Percentiles rank a stretch among this genome's conserved stretches.
These are phyloP conservation scores for Phoenicopterus ruber DNA, from an alignment of 2,113 vertebrate genomes.

Conservation along the genomic window DNA sequence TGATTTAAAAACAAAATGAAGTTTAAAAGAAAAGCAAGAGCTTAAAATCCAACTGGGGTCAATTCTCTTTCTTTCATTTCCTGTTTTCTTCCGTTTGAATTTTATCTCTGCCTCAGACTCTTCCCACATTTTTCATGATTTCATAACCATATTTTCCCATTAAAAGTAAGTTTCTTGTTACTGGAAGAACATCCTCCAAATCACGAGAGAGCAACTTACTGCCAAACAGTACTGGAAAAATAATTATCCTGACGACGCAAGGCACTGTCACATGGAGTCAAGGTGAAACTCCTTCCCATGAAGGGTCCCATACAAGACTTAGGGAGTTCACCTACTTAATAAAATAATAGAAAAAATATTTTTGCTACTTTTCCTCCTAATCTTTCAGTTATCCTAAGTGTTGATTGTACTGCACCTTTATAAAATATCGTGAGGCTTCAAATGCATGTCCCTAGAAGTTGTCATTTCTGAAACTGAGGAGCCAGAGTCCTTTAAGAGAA, in stretches of 20 bases:
- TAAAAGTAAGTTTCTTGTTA: neutral
- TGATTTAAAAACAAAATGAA: neutral
- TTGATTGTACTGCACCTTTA: fast-evolving
- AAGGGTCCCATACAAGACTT: neutral
- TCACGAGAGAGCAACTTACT: neutral
- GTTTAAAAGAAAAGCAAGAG: neutral
- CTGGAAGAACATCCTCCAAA: conserved; percentile 30
- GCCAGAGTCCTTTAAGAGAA: neutral
- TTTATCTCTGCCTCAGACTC: conserved; percentile 30
- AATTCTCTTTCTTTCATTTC: conserved; percentile 16
- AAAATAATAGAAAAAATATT: neutral
- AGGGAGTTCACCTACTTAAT: neutral
- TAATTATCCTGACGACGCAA: neutral
- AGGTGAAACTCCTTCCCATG: neutral
- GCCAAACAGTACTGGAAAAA: conserved; percentile 8
- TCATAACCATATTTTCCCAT: conserved; percentile 24
- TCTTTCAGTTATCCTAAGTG: neutral
- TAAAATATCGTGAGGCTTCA: neutral
- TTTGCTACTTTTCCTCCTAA: neutral
- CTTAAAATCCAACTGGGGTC: neutral
- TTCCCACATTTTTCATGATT: conserved; percentile 20
- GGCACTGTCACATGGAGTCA: neutral
- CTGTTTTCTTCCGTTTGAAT: conserved; percentile 37
- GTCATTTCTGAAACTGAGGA: neutral
- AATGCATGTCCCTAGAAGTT: neutral